Base-by-base conservation (phyloP, 2,797 vertebrate species). In the Phyllotis vaccarum region DNA sequence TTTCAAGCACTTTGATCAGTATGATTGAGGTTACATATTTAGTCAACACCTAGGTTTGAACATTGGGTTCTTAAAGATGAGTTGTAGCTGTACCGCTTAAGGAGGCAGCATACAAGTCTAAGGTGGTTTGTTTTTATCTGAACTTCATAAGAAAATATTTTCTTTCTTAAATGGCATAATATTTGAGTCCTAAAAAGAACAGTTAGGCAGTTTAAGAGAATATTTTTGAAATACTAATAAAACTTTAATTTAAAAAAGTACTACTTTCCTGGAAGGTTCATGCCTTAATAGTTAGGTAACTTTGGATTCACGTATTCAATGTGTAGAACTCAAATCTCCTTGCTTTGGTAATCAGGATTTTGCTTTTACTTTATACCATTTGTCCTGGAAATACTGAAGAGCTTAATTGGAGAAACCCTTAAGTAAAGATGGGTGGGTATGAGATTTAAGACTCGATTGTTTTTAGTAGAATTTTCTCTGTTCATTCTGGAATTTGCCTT, bases 401-500 rank as follows among this genome's bases (percentile, higher is more conserved):
- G 95, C 68, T 94, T 85, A 95, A n/a, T 27, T 11, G 56, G 34
- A 89, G 60, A 93, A 95, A 93, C 87, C n/a, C 83, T 91, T 90
- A 54, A 88, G 22, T 92, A 75, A 86, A 58, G 46, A 34, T 95
- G 19, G 7, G 19, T 95, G 96, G 96, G 60, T 91, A 68, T 86
- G 89, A 97, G 91, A 95, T 49, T 19, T 74, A 87, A 87, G 82
- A 94, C 24, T 96, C 94, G 94, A 66, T 90, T 96, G 52, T 83
- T 93, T 94, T 97, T 54, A 89, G 81, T 93, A 89, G 72, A 91
- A 96, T 93, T 98, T 82, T 83, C 43, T 97, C 94, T 97, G 90
- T 98, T 98, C 98, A 98, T 97, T 97, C 93, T 98, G 98, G 98
- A 98, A 98, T 98, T 98, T 98, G 98, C 91, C 97, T 97, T 98